Percentiles rank a stretch among this genome's conserved stretches.
Conservation (phyloP, 30 jellyfish, hydroid and myxozoan species). For the Turritopsis dohrnii region DNA sequence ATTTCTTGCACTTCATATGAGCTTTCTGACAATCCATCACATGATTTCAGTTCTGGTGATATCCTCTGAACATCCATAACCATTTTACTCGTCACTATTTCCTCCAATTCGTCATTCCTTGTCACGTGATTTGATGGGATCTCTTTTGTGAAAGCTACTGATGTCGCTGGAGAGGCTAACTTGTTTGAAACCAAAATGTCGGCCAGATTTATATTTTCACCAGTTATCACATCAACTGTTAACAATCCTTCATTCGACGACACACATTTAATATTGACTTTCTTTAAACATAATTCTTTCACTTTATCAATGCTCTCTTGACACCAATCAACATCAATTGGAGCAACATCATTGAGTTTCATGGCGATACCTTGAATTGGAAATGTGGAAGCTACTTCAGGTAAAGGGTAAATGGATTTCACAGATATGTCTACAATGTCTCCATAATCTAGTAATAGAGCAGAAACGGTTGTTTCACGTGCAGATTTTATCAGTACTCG, state of each 20-base stretch:
- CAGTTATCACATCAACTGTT: background rate
- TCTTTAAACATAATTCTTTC: background rate
- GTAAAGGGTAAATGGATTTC: background rate
- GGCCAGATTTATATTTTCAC: background rate
- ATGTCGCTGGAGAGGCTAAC: background rate
- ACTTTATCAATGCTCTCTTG: background rate
- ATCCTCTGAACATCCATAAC: background rate
- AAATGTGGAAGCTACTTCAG: background rate
- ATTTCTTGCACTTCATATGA: background rate
- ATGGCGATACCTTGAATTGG: slow-evolving; percentile 19
- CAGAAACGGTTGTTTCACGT: background rate
- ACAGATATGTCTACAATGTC: background rate
- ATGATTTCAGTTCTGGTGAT: background rate
- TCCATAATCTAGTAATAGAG: background rate
- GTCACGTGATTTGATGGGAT: background rate
- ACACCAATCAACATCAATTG: background rate
- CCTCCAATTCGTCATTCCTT: background rate
- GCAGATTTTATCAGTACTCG: slow-evolving; percentile 14
- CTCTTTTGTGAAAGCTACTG: background rate
- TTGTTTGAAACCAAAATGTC: background rate
- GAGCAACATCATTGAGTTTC: background rate
- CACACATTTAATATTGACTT: background rate
- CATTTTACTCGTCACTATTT: background rate
- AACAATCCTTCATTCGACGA: background rate
- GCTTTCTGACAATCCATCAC: background rate